phyloP scores from a whole-genome alignment of 1,140 invertebrate species.

The Scaptomyza pallida region DNA sequence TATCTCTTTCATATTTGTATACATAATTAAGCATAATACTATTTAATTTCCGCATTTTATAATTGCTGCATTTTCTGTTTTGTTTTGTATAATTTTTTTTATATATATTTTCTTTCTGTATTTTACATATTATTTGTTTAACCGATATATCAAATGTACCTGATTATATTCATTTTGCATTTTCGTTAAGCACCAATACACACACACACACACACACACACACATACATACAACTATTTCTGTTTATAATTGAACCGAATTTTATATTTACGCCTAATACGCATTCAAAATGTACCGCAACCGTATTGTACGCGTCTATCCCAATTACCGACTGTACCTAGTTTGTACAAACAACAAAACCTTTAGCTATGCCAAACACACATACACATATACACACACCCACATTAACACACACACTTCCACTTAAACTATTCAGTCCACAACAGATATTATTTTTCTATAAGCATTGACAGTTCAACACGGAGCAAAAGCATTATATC shows the following conservation, averaged over 20 bases:
- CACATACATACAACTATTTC: conserved; percentile 36
- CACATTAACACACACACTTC: conserved; percentile 6
- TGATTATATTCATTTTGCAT: conserved; percentile 82
- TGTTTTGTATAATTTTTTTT: conserved; percentile 25
- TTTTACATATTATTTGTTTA: conserved; percentile 45
- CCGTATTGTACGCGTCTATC: conserved; percentile 51
- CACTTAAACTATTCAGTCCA: conserved; percentile 13
- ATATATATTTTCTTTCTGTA: no score
- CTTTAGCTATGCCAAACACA: conserved; percentile 53
- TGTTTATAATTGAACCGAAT: conserved; percentile 35
- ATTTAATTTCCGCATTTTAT: conserved; percentile 57
- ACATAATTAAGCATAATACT: conserved; percentile 44
- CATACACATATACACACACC: conserved; percentile 19
- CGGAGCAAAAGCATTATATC: conserved; percentile 19
- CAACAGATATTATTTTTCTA: conserved; percentile 62
- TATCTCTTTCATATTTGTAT: conserved; percentile 37
- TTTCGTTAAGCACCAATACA: conserved; percentile 51
- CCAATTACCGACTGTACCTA: conserved; percentile 66
- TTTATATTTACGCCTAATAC: conserved; percentile 27
- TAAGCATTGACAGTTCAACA: conserved; percentile 40
- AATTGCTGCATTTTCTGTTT: conserved; percentile 74
- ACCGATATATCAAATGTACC: conserved; percentile 82
- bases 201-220: conserved; percentile 31
- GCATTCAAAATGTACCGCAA: conserved; percentile 40
- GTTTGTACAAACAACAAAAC: conserved; percentile 58